A percentile compares a stretch with the other conserved stretches of the same genome.
These are phyloP conservation scores for Brachionichthys hirsutus DNA, from an alignment of 2,113 vertebrate genomes.

Conservation along the genomic window DNA sequence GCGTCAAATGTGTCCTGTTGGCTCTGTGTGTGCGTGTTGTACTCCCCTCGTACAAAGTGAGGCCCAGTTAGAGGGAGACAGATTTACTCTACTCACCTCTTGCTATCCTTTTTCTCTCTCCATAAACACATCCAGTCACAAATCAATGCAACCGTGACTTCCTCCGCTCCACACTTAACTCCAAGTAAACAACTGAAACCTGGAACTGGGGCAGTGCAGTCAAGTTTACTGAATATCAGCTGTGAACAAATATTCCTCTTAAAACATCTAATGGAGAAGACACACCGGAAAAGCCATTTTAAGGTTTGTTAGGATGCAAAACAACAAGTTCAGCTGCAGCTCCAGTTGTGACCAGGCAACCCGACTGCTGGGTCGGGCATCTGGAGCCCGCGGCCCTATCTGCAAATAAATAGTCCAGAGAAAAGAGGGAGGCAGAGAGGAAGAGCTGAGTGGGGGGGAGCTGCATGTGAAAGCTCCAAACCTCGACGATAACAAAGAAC, in stretches of 20 bases:
- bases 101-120: conserved; percentile 16
- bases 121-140: conserved; percentile 14
- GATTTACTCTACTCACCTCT: conserved; percentile 43
- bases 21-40: conserved; percentile 38
- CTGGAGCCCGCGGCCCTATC: conserved; percentile 63
- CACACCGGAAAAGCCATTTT: conserved; percentile 30
- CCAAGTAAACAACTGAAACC: background rate
- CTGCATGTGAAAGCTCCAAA: conserved; percentile 52
- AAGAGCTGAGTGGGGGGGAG: conserved; percentile 16
- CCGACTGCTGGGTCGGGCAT: conserved; percentile 71
- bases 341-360: conserved; percentile 74
- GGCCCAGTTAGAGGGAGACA: conserved; percentile 65
- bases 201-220: background rate
- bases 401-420: conserved; percentile 56
- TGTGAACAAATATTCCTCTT: background rate
- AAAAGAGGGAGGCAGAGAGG: conserved; percentile 49
- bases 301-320: conserved; percentile 58
- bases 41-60: conserved; percentile 59
- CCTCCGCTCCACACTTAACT: background rate
- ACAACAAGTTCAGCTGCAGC: conserved; percentile 58
- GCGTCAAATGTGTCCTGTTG: conserved; percentile 35
- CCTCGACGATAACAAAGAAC: conserved; percentile 59
- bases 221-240: conserved; percentile 3
- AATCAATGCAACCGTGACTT: background rate
- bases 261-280: conserved; percentile 29